Evolutionary conservation across 2,113 vertebrate genomes (phyloP), one percentile per base, ranked within the genome.

Genomic region (Ascaphus truei): DNA sequence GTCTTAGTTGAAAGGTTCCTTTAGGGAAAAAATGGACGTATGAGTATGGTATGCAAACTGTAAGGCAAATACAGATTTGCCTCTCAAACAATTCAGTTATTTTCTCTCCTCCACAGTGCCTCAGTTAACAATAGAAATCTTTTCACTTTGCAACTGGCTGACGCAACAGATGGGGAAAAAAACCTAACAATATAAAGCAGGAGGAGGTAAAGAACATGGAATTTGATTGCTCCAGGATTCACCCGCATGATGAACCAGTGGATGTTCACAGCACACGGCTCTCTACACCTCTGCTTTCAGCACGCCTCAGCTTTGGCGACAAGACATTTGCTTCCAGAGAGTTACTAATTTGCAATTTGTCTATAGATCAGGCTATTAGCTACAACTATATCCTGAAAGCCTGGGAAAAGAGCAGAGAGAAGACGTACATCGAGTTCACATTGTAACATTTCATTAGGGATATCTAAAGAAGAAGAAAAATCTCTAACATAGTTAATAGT

Each of bases 321-420:
- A 67, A 37, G 25, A 37, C 18, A 12, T 33, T 52, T 31, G 26
- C 34, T 43, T 55, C 34, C 25, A 30, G 36, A 31, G 18, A 39
- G 26, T 37, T 52, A 31, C 63, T 67, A 36, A 56, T 56, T 67
- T 56, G 63, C 63, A 67, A 56, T 45, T 67, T 67, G 63, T 67
- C 63, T 56, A 55, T 37, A 52, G 62, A 64, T 64, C 47, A 64
- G 45, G 33, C 47, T 25, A 52, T 64, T 67, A 43, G 51, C 51
- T 23, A 45, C 36, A 56, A 67, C 16, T 33, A 36, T 43, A 29
- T 56, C 36, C 51, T 45, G 51, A 56, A 67, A 51, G 51, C 45
- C 63, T 15, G n/a, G 33, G 37, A 41, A 41, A 39, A 25, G 10
- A 53, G 31, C 18, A 3, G 11, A 33, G 47, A 52, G 43, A 37